phyloP scores from a whole-genome alignment of 2,797 vertebrate species.

The Vespertilio murinus region DNA sequence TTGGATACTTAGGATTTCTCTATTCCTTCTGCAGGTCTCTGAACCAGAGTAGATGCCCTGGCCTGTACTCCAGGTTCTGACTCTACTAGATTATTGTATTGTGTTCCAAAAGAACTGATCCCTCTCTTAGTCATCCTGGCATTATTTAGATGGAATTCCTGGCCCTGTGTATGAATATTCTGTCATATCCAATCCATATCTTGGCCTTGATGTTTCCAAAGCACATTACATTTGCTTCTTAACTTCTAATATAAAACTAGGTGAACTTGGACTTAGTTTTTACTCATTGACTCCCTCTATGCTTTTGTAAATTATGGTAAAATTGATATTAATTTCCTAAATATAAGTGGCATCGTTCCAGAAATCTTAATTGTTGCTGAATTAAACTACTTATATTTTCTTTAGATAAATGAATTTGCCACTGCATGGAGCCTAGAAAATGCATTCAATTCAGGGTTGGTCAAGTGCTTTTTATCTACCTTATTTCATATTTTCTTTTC shows the following conservation, averaged over 20 bases:
- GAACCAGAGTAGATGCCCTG: background rate
- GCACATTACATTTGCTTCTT: background rate
- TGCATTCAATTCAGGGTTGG: background rate
- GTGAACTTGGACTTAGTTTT: background rate
- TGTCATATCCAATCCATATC: background rate
- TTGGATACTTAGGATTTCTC: background rate
- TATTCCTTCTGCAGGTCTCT: background rate
- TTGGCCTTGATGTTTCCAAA: background rate
- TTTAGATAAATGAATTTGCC: background rate
- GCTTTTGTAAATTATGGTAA: constrained; percentile 16
- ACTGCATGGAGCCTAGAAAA: background rate
- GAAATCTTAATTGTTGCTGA: background rate
- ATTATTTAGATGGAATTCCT: background rate
- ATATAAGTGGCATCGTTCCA: constrained; percentile 3
- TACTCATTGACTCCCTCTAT: background rate
- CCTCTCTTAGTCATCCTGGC: background rate
- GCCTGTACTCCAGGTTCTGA: background rate
- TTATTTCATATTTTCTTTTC: background rate
- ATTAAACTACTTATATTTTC: background rate
- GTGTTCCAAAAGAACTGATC: background rate
- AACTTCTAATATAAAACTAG: background rate
- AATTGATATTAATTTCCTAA: background rate
- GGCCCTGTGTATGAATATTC: background rate
- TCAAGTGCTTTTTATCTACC: background rate
- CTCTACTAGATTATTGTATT: background rate